Conservation (phyloP, 2,888 invertebrate genomes). For the Brachycybe producta region DNA sequence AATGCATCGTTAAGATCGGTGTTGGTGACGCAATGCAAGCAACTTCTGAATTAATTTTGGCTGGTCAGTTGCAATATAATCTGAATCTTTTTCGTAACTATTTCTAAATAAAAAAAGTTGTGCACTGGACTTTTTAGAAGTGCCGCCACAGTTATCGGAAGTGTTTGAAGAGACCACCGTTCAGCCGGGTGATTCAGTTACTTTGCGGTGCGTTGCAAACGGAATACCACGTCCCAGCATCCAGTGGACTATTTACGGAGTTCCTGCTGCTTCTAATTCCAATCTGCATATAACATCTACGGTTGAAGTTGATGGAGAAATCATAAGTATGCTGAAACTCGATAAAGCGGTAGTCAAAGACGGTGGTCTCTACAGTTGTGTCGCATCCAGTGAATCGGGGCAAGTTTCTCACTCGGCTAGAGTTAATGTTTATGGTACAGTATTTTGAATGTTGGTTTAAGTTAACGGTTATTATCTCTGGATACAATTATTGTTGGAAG, state of each 20-base stretch:
- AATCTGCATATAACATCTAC: background rate
- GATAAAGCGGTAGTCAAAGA: slow-evolving; percentile 15
- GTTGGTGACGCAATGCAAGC: slow-evolving; percentile 48
- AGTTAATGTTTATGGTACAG: slow-evolving; percentile 23
- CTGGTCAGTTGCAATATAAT: slow-evolving; percentile 12
- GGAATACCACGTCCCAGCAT: slow-evolving; percentile 1
- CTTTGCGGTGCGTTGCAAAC: background rate
- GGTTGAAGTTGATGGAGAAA: background rate
- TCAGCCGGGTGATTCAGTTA: slow-evolving; percentile 1
- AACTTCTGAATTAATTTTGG: slow-evolving; percentile 53
- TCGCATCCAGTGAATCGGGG: slow-evolving; percentile 23
- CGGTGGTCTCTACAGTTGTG: slow-evolving; percentile 23
- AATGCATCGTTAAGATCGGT: slow-evolving; percentile 44
- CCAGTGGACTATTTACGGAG: slow-evolving; percentile 2
- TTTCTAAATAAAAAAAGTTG: background rate
- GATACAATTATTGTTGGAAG: background rate
- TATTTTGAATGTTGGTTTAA: too few species aligned
- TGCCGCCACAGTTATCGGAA: background rate
- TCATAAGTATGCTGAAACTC: background rate
- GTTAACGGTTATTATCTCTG: background rate
- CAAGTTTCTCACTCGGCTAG: slow-evolving; percentile 19
- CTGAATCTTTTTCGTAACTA: background rate
- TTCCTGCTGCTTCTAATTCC: background rate
- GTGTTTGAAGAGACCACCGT: background rate
- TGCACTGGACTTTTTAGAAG: background rate